These are phyloP conservation scores for Papilio elwesi DNA, from an alignment of 2,888 invertebrate species.

Conservation along the genomic window DNA sequence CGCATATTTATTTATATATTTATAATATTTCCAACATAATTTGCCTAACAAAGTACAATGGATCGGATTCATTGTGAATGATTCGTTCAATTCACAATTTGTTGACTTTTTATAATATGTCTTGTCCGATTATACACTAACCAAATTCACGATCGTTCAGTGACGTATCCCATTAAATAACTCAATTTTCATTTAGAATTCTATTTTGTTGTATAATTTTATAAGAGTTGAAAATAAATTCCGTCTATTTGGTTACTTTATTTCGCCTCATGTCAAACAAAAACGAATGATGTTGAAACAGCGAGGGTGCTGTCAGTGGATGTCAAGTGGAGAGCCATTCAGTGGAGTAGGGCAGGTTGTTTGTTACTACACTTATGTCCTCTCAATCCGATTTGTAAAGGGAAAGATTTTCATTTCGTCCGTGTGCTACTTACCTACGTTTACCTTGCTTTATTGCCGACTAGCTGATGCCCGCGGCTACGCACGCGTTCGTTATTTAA, in stretches of 20 bases:
- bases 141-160: no score
- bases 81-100: no score
- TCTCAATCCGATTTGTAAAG: slow-evolving; percentile 7
- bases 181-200: neutral
- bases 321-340: slow-evolving; percentile 3
- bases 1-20: no score
- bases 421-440: neutral
- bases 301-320: neutral
- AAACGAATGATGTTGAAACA: neutral
- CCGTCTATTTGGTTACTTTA: slow-evolving; percentile 4
- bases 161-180: neutral
- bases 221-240: neutral
- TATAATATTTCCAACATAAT: no score
- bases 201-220: neutral
- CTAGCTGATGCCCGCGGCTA: no score
- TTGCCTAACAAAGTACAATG: no score
- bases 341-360: slow-evolving; percentile 1
- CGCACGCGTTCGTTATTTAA: no score
- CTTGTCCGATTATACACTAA: no score
- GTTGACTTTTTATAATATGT: no score
- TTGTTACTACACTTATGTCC: slow-evolving; percentile 8
- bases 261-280: neutral
- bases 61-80: no score
- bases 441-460: slow-evolving; percentile 15
- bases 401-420: slow-evolving; percentile 5